Evolutionary conservation across 2,888 invertebrate genomes (phyloP), one percentile per base, ranked within the genome.

Genomic region (Hypercompe scribonia): DNA sequence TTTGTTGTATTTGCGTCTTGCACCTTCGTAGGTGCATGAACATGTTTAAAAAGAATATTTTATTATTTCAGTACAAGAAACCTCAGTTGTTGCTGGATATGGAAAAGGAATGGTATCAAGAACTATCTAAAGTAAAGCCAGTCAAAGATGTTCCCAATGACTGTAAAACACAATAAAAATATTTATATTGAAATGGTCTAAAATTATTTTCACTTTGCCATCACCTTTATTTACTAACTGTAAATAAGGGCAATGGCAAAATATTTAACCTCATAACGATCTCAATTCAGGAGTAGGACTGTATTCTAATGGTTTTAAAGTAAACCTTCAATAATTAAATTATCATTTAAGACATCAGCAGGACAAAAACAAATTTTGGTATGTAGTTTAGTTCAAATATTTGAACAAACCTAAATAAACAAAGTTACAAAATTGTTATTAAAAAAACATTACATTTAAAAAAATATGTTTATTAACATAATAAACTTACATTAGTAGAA

Each of bases 61-160:
- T 39, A 1, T 36, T 46, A 46, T 97, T 96, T 81, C 93, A 97
- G 97, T 98, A 98, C 87, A 97, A 97, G 86, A 98, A 98, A 88
- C 98, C 98, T 1, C 96, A 96, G 76, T 95, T 96, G 78, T 91
- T 98, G 0, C 84, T 97, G 65, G 96, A 97, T 50, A 96, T 98
- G 96, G 98, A 98, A 85, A 97, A 97, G 58, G 96, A 96, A 70
- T 96, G 94, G 95, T 94, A 88, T 86, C 91, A 92, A 81, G 95
- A 95, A 81, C 79, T 96, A 46, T 90, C 89, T 70, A 92, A 92
- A 80, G 91, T 96, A 2, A 93, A 95, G 82, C 91, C 94, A 33
- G 86, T 92, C 0, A 94, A 95, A 81, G 94, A 96, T 83, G 83
- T 93, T 46, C 95, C 95, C 21, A 94, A 85, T 89, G 95, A 96